Evolutionary conservation across 2,888 invertebrate genomes (phyloP).

Genomic region (Mythimna vitellina): DNA sequence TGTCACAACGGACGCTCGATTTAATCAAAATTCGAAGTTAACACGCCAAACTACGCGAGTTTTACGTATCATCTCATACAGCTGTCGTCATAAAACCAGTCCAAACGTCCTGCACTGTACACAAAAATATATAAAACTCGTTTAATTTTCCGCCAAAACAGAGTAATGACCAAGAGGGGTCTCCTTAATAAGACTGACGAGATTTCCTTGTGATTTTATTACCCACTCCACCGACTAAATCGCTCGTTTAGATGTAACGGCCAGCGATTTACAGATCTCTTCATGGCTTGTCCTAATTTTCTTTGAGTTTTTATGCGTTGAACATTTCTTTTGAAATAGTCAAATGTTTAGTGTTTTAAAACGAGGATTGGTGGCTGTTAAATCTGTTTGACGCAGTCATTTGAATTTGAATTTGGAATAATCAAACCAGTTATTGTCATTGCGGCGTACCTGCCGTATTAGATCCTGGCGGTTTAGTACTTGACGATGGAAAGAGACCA

Average conservation of each 20-base stretch:
- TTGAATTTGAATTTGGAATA: constrained; percentile 19
- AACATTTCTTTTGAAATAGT: constrained; percentile 45
- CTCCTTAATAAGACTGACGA: constrained; percentile 80
- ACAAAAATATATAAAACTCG: constrained; percentile 72
- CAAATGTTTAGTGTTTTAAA: constrained; percentile 36
- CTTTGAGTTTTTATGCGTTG: constrained; percentile 71
- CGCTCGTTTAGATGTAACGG: constrained; percentile 81
- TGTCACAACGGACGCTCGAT: constrained; percentile 38
- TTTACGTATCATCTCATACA: constrained; percentile 63
- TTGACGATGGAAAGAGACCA: too few relatives aligned
- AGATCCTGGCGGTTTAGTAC: too few relatives aligned
- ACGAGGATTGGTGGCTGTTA: constrained; percentile 10
- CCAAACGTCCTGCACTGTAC: constrained; percentile 65
- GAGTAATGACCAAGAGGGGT: constrained; percentile 76
- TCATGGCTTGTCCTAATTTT: constrained; percentile 77
- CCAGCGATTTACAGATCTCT: constrained; percentile 79
- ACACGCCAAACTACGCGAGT: constrained; percentile 30
- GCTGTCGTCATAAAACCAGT: constrained; percentile 68
- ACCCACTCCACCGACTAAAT: constrained; percentile 78
- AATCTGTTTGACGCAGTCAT: constrained; percentile 7
- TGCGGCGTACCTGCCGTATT: too few relatives aligned
- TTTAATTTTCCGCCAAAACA: constrained; percentile 83
- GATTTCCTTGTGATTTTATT: constrained; percentile 81
- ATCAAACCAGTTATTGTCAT: background rate
- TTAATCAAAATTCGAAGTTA: constrained; percentile 62